Conservation (phyloP, 35 echinoderm and acorn worm genomes). For the Ophioderma brevispina region DNA sequence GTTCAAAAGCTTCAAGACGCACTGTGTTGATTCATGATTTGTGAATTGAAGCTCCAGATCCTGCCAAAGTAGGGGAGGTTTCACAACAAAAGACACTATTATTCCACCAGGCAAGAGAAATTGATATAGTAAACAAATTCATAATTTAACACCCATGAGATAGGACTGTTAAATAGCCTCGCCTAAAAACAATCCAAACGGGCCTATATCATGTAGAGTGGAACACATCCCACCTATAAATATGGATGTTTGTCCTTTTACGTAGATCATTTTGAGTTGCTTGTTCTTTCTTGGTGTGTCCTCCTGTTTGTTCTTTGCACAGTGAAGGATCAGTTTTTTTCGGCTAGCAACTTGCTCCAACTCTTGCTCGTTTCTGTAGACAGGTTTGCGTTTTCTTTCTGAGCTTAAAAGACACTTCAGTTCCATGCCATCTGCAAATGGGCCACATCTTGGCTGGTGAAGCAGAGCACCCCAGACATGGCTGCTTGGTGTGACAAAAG, state of each 20-base stretch:
- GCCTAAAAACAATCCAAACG: slow-evolving; percentile 18
- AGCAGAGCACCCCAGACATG: slow-evolving; percentile 36
- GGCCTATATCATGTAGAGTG: not conserved
- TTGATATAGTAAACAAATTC: slow-evolving; percentile 8
- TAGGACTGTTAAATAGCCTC: slow-evolving; percentile 18
- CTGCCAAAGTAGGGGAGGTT: slow-evolving; percentile 81
- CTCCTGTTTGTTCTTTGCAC: not conserved
- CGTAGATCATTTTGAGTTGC: too few species aligned
- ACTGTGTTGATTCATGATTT: slow-evolving; percentile 74
- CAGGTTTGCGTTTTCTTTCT: not conserved
- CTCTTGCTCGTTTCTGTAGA: slow-evolving; percentile 1
- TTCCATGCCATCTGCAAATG: slow-evolving; percentile 1
- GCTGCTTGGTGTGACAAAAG: too few species aligned
- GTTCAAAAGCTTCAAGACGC: slow-evolving; percentile 41
- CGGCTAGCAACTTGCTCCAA: not conserved
- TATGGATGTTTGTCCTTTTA: too few species aligned
- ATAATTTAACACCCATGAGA: slow-evolving; percentile 50
- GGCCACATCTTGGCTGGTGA: slow-evolving; percentile 13
- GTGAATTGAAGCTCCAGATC: slow-evolving; percentile 85
- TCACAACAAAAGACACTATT: slow-evolving; percentile 56
- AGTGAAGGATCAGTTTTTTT: not conserved
- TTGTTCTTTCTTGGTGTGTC: too few species aligned
- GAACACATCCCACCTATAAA: too few species aligned
- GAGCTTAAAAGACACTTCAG: not conserved
- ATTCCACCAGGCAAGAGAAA: slow-evolving; percentile 22